Conservation (phyloP, 1,140 invertebrate genomes). For the Drosophila jambulina region DNA sequence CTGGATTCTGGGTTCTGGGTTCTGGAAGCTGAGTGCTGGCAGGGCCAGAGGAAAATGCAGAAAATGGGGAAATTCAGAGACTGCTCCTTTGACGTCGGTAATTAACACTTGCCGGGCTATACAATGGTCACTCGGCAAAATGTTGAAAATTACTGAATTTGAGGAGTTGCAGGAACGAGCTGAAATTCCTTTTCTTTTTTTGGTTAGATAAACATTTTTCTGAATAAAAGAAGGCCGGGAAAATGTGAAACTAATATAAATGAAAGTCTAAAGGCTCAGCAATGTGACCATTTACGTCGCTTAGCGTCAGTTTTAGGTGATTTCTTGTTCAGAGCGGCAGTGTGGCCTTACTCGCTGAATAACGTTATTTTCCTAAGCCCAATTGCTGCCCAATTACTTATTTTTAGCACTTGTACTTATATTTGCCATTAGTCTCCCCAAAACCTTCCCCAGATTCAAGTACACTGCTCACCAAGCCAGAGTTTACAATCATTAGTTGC, state of each 20-base stretch:
- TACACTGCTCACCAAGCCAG: not conserved
- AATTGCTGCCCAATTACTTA: not conserved
- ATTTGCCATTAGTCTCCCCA: too few species aligned
- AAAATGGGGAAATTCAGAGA: conserved; percentile 5
- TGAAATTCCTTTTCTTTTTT: not conserved
- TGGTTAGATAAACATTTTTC: not conserved
- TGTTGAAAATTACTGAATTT: not conserved
- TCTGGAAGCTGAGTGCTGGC: not conserved
- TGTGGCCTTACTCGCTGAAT: not conserved
- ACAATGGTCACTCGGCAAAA: conserved; percentile 9
- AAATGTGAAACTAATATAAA: not conserved
- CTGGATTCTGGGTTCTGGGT: not conserved
- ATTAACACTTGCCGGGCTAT: conserved; percentile 10
- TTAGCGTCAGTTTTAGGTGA: not conserved
- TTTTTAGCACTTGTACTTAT: not conserved
- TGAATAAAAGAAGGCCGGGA: not conserved
- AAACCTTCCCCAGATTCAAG: not conserved
- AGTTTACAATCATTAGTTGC: not conserved
- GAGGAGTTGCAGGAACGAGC: not conserved
- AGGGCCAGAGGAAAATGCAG: not conserved
- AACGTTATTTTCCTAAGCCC: not conserved
- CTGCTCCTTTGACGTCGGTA: conserved; percentile 8
- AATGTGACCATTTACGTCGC: not conserved
- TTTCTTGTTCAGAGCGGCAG: not conserved
- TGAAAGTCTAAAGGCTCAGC: too few species aligned